These are phyloP conservation scores for Meloidogyne hapla DNA, from an alignment of 1,140 invertebrate species.

Conservation along the genomic window DNA sequence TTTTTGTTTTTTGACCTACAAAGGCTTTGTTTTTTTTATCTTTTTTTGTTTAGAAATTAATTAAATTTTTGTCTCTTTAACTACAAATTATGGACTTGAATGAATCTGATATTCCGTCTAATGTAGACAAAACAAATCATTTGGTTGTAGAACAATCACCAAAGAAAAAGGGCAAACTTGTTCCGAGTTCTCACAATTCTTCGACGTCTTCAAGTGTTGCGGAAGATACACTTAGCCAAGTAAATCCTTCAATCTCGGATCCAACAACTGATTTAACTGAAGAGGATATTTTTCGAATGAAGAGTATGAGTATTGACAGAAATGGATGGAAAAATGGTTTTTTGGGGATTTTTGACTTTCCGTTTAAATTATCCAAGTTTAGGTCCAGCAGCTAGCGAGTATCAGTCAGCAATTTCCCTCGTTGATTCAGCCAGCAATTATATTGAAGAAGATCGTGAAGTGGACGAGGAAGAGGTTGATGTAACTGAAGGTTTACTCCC, in stretches of 20 bases:
- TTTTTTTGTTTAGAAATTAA: no score
- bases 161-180: neutral
- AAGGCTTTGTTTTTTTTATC: no score
- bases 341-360: constrained; percentile 22
- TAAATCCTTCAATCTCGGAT: constrained; percentile 36
- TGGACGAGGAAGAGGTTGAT: constrained; percentile 54
- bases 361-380: neutral
- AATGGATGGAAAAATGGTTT: constrained; percentile 27
- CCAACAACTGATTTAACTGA: constrained; percentile 48
- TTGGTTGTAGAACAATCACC: no score
- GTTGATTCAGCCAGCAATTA: constrained; percentile 61
- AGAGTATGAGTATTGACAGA: constrained; percentile 27
- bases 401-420: constrained; percentile 59
- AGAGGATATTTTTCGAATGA: constrained; percentile 59
- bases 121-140: neutral
- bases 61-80: no score
- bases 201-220: neutral
- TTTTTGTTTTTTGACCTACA: no score
- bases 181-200: neutral
- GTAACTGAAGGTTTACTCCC: constrained; percentile 25
- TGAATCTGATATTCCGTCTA: neutral
- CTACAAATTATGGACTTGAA: neutral
- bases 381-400: constrained; percentile 21
- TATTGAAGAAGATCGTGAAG: constrained; percentile 18
- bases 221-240: constrained; percentile 2